Conservation (phyloP, 1,140 invertebrate genomes). For the Drosophila bifasciata region DNA sequence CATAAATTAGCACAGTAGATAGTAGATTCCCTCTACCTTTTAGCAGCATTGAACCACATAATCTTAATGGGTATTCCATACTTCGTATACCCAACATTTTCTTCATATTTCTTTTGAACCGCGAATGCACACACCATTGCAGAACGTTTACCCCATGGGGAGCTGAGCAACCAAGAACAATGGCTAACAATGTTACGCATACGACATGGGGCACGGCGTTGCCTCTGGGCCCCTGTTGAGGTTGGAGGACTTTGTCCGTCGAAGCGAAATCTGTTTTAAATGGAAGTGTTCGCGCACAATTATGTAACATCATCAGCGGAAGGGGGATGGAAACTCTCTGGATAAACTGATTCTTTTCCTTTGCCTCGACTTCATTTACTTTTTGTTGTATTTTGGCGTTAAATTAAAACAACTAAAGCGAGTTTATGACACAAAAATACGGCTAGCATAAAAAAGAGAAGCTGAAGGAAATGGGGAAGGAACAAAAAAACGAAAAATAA, state of each 20-base stretch:
- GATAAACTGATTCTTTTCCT: constrained; percentile 23
- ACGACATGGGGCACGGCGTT: constrained; percentile 45
- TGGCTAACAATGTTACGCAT: constrained; percentile 68
- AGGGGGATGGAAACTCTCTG: not conserved
- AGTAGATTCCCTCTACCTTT: too few species aligned
- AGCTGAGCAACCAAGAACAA: constrained; percentile 45
- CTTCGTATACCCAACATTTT: too few species aligned
- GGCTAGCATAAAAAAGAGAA: constrained; percentile 21
- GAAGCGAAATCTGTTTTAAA: constrained; percentile 40
- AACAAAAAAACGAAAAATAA: too few species aligned
- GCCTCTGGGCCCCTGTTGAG: constrained; percentile 21
- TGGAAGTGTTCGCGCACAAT: constrained; percentile 53
- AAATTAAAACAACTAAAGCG: constrained; percentile 71
- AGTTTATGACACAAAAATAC: constrained; percentile 57
- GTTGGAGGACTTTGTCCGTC: constrained; percentile 11
- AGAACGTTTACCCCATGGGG: constrained; percentile 33
- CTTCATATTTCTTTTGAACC: not conserved
- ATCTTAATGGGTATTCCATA: too few species aligned
- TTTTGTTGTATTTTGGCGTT: constrained; percentile 49
- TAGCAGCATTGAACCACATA: too few species aligned
- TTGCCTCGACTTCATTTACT: constrained; percentile 9
- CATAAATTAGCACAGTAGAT: too few species aligned
- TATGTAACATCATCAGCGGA: constrained; percentile 55
- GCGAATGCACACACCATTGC: constrained; percentile 13
- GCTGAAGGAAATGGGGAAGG: constrained; percentile 16